Base-by-base conservation (phyloP, 2,113 vertebrate species). In the Andinoacara biseriatus region DNA sequence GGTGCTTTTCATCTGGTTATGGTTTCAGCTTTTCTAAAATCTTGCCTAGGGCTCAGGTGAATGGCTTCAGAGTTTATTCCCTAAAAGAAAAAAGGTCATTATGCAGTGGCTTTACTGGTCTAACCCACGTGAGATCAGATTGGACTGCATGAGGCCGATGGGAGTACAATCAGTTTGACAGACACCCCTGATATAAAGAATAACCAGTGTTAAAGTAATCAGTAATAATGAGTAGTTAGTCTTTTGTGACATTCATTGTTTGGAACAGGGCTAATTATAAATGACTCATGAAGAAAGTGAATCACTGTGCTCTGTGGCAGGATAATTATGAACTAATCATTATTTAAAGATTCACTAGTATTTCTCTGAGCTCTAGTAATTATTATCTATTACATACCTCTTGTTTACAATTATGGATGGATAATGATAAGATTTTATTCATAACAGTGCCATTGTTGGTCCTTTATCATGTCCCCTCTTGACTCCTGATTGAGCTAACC, bases 261-360 rank as follows among this genome's bases (percentile, higher is more conserved):
- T 52, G 24, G 17, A 52, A 52, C 24, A 3, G 43, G 43, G 24
- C 18, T 49, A 69, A 69, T 69, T 69, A 2, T 29, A 11, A 69
- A 49, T 49, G 65, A 69, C 24, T 49, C 43, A 13, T 1, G 65
- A 49, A 29, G 46, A 69, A 49, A 69, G 49, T 49, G 10, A 69
- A 20, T 49, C 24, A 69, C 29, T 69, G 43, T 69, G 43, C 40
- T 69, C 65, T 7, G 20, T 29, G 65, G 17, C 43, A 49, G 24
- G 24, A 49, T 69, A 69, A 49, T 69, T 49, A 69, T 49, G 43
- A 69, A 69, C 65, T 69, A 69, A 69, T 69, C 65, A 49, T 7
- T 69, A 49, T 6, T 43, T 69, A 49, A 49, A 69, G 43, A 69
- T 69, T 69, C 65, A 69, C 40, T 69, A 7, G 0, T 29, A 24